Percentiles rank a stretch among this genome's conserved stretches.
These are phyloP conservation scores for Percopsis transmontana DNA, from an alignment of 2,113 vertebrate species.

Conservation along the genomic window DNA sequence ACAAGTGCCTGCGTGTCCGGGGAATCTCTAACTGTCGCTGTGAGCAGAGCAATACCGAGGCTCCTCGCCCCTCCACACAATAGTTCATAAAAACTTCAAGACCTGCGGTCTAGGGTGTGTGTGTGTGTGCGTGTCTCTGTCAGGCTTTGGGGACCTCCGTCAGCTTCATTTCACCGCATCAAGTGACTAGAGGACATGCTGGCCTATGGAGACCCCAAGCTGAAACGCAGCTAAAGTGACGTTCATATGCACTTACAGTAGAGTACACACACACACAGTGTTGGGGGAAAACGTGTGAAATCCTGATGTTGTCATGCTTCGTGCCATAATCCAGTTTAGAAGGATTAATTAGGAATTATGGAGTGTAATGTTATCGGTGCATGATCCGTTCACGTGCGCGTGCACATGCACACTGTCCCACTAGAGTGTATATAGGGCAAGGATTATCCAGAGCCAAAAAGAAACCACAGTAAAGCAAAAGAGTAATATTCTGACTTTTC, in stretches of 20 bases:
- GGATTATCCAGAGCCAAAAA: constrained; percentile 51
- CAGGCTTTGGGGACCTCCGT: constrained; percentile 52
- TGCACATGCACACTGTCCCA: neutral
- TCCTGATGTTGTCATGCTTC: constrained; percentile 70
- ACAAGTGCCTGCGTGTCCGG: constrained; percentile 42
- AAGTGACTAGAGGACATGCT: constrained; percentile 49
- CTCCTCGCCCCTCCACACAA: constrained; percentile 47
- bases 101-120: constrained; percentile 17
- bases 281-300: constrained; percentile 43
- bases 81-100: constrained; percentile 57
- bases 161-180: constrained; percentile 62
- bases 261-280: constrained; percentile 7
- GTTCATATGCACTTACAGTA: constrained; percentile 2
- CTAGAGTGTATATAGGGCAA: constrained; percentile 53
- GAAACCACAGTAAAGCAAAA: constrained; percentile 48
- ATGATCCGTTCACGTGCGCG: constrained; percentile 40
- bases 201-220: constrained; percentile 52
- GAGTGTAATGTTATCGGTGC: constrained; percentile 74
- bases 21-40: constrained; percentile 49
- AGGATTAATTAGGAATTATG: constrained; percentile 79
- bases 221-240: constrained; percentile 46
- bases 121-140: constrained; percentile 17
- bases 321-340: constrained; percentile 71
- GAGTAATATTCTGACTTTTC: constrained; percentile 28
- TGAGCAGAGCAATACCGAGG: constrained; percentile 54